Percentiles rank a stretch among this genome's conserved stretches.
phyloP scores from a whole-genome alignment of 2,888 invertebrate species.

The Rotaria magnacalcarata region DNA sequence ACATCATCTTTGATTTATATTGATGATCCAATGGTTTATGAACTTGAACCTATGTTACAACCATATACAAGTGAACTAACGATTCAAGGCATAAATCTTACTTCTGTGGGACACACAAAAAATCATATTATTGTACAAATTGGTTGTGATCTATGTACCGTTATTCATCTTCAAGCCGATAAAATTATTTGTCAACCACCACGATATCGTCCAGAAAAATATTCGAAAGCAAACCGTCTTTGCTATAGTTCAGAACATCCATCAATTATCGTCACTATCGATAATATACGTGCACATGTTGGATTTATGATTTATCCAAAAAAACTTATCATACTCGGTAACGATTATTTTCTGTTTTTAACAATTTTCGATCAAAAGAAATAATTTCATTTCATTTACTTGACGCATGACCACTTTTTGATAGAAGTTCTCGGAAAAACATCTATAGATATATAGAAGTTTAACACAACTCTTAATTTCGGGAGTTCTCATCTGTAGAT shows the following conservation, averaged over 20 bases:
- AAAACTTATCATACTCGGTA: constrained; percentile 9
- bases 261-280: background rate
- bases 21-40: background rate
- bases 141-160: constrained; percentile 12
- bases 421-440: too few species aligned
- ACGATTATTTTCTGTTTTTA: background rate
- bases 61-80: background rate
- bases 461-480: too few species aligned
- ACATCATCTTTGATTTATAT: background rate
- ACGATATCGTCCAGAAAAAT: background rate
- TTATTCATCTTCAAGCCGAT: background rate
- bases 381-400: too few species aligned
- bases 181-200: constrained; percentile 32
- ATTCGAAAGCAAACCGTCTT: background rate
- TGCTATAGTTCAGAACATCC: constrained; percentile 19
- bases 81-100: background rate
- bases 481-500: too few species aligned
- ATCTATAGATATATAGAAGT: too few species aligned
- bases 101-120: background rate
- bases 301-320: constrained; percentile 29
- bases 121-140: background rate
- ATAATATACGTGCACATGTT: constrained; percentile 2
- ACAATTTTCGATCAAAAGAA: too few species aligned
- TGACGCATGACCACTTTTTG: too few species aligned
- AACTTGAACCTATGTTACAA: constrained; percentile 16